phyloP scores from a whole-genome alignment of 1,140 invertebrate species.

The Cydia fagiglandana region DNA sequence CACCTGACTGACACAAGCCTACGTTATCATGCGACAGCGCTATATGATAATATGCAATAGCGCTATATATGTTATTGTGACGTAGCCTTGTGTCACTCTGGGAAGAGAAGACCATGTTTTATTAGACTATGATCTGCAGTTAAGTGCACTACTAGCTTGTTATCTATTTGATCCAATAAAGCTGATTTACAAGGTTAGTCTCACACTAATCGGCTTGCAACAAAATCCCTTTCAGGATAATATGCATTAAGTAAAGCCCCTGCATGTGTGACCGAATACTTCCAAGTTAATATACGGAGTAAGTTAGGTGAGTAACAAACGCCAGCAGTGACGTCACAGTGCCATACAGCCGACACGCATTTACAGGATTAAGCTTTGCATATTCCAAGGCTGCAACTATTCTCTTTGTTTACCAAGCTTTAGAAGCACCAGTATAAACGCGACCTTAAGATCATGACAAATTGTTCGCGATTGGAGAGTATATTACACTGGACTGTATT shows the following conservation, averaged over 20 bases:
- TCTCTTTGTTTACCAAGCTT: not conserved
- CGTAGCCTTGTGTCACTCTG: too few relatives aligned
- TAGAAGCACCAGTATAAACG: not conserved
- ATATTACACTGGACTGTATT: not conserved
- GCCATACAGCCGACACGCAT: conserved; percentile 6
- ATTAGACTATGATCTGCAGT: too few relatives aligned
- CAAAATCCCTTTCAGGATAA: conserved; percentile 13
- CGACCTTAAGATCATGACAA: not conserved
- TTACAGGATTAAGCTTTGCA: conserved; percentile 16
- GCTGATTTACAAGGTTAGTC: not conserved
- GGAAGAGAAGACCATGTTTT: too few relatives aligned
- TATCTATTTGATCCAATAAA: not conserved
- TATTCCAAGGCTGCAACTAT: conserved; percentile 2
- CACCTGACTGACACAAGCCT: too few relatives aligned
- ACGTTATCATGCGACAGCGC: too few relatives aligned
- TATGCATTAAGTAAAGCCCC: not conserved
- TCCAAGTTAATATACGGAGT: conserved; percentile 13
- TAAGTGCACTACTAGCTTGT: not conserved
- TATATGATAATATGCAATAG: too few relatives aligned
- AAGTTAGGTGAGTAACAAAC: conserved; percentile 18
- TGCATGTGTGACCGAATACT: not conserved
- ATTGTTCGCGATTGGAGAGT: not conserved
- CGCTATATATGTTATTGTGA: too few relatives aligned
- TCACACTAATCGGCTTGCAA: not conserved
- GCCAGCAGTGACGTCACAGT: not conserved